These are phyloP conservation scores for Notamacropus eugenii DNA, from an alignment of 2,797 vertebrate genomes.

Conservation along the genomic window DNA sequence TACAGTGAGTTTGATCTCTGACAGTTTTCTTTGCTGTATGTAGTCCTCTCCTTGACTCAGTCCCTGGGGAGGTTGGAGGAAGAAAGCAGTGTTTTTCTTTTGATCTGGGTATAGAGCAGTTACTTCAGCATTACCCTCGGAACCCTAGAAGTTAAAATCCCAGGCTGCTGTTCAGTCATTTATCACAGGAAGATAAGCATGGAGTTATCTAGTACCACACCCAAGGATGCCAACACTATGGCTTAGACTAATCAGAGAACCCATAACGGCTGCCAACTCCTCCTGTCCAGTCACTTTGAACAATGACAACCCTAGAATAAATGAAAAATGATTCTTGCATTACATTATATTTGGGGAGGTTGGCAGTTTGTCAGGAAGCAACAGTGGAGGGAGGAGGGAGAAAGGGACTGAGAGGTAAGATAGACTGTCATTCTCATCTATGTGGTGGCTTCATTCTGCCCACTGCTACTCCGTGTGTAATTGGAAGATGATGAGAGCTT, in stretches of 20 bases:
- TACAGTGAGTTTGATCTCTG: neutral
- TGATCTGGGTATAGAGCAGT: neutral
- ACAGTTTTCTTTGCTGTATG: fast-evolving
- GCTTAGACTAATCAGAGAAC: neutral
- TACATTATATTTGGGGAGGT: neutral
- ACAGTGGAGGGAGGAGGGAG: neutral
- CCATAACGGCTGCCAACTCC: neutral
- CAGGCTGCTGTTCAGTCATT: fast-evolving
- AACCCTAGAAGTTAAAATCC: neutral
- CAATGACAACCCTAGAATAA: neutral
- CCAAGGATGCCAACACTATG: neutral
- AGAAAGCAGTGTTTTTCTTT: neutral
- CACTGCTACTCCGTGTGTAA: neutral
- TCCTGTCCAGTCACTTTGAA: neutral
- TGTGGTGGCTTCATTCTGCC: neutral
- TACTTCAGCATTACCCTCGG: too few relatives aligned
- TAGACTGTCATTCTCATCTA: neutral
- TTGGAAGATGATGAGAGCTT: slow-evolving; percentile 27
- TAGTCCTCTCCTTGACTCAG: fast-evolving
- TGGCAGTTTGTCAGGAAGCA: neutral
- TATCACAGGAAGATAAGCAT: neutral
- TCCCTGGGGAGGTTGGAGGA: neutral
- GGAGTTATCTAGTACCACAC: neutral
- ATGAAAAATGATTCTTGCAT: neutral
- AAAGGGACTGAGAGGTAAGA: neutral